phyloP scores from a whole-genome alignment of 2,797 vertebrate species.

The Bradypodion ventrale region DNA sequence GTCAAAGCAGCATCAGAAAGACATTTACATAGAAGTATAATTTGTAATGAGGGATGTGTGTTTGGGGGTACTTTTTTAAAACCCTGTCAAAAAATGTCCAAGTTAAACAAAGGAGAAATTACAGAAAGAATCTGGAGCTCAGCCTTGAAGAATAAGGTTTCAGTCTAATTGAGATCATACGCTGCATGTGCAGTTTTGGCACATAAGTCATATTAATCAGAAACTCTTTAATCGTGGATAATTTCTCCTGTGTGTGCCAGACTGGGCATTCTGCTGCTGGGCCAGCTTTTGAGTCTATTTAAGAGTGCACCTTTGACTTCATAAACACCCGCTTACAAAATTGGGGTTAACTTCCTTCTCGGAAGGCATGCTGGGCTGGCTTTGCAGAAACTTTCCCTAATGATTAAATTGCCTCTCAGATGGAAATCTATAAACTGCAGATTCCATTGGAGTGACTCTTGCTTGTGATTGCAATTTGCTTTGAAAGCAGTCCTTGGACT shows the following conservation, averaged over 20 bases:
- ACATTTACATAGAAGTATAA: constrained; percentile 72
- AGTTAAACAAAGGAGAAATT: constrained; percentile 85
- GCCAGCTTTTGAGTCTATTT: constrained; percentile 78
- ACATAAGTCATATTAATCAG: constrained; percentile 86
- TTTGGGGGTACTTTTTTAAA: neutral
- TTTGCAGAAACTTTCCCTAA: constrained; percentile 74
- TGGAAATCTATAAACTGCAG: constrained; percentile 77
- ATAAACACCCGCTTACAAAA: constrained; percentile 83
- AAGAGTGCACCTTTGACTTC: constrained; percentile 85
- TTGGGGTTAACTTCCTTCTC: constrained; percentile 75
- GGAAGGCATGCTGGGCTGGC: constrained; percentile 66
- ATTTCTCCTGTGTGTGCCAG: constrained; percentile 80
- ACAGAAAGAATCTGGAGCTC: constrained; percentile 79
- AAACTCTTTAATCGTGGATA: constrained; percentile 85
- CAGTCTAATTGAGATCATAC: constrained; percentile 92
- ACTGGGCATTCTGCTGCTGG: constrained; percentile 72
- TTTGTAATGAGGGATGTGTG: constrained; percentile 61
- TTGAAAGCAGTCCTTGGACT: constrained; percentile 76
- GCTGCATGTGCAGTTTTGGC: constrained; percentile 84
- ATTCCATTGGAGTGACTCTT: constrained; percentile 80
- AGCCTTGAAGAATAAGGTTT: constrained; percentile 86
- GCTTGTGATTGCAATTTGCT: constrained; percentile 80
- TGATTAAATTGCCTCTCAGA: constrained; percentile 82
- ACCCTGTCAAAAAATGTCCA: constrained; percentile 82
- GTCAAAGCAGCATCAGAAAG: constrained; percentile 59